A percentile compares a stretch with the other conserved stretches of the same genome.
Conservation (phyloP, 2,797 vertebrate species). For the Microctenopoma stevenorrisi region DNA sequence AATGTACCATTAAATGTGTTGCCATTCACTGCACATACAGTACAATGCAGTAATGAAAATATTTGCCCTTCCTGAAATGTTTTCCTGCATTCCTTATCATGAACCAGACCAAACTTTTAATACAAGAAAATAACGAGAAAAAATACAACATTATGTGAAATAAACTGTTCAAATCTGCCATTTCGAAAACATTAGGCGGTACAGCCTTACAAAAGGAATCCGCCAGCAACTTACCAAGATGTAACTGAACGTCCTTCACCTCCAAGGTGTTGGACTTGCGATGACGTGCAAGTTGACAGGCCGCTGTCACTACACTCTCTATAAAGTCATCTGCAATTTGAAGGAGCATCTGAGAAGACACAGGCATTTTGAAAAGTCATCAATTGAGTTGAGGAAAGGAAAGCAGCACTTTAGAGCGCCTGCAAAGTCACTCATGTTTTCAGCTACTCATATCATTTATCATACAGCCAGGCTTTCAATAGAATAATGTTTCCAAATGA, state of each 20-base stretch:
- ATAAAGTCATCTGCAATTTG: slow-evolving; percentile 99
- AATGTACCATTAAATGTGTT: too few relatives aligned
- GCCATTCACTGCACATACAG: too few relatives aligned
- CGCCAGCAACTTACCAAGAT: slow-evolving; percentile 87
- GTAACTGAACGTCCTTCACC: slow-evolving; percentile 97
- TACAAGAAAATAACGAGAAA: too few relatives aligned
- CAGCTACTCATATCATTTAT: slow-evolving; percentile 26
- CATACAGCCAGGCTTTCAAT: slow-evolving; percentile 21
- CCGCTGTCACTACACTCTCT: slow-evolving; percentile 96
- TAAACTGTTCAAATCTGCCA: too few relatives aligned
- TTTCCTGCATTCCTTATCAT: too few relatives aligned
- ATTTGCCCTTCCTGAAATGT: too few relatives aligned
- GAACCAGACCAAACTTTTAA: too few relatives aligned
- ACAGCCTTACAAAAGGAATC: not conserved
- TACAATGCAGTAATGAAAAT: too few relatives aligned
- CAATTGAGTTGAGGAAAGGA: not conserved
- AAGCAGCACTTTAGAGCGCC: not conserved
- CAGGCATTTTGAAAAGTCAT: slow-evolving; percentile 7
- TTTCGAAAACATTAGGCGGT: not conserved
- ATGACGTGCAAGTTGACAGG: slow-evolving; percentile 96
- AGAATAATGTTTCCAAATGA: slow-evolving; percentile 32
- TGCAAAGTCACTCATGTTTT: slow-evolving; percentile 11
- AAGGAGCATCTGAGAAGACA: slow-evolving; percentile 90
- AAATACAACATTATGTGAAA: too few relatives aligned
- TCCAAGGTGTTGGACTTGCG: slow-evolving; percentile 98